Conservation (phyloP, 2,888 invertebrate genomes). For the Hirtodrosophila alboralis region DNA sequence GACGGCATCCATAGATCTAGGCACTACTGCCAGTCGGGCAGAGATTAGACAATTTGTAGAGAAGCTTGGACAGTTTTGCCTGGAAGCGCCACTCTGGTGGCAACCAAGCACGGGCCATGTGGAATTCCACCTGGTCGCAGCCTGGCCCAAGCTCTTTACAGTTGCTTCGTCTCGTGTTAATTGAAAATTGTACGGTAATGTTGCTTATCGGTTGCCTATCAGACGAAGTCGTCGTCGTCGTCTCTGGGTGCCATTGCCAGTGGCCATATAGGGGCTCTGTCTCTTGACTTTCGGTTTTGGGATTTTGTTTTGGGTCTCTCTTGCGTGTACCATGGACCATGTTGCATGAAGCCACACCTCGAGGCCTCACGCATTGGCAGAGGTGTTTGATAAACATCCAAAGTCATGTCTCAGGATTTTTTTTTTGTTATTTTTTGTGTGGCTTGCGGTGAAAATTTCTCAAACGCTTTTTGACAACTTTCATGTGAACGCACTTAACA, state of each 20-base stretch:
- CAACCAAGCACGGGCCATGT: slow-evolving; percentile 48
- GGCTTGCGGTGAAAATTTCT: slow-evolving; percentile 68
- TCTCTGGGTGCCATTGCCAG: slow-evolving; percentile 30
- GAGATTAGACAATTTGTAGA: slow-evolving; percentile 78
- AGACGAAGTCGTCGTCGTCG: slow-evolving; percentile 47
- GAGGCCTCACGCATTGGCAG: slow-evolving; percentile 73
- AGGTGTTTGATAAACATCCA: slow-evolving; percentile 70
- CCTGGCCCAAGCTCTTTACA: slow-evolving; percentile 54
- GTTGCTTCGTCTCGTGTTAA: slow-evolving; percentile 82
- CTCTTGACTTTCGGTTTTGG: slow-evolving; percentile 8
- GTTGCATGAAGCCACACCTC: slow-evolving; percentile 62
- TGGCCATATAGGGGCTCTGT: slow-evolving; percentile 26
- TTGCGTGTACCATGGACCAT: slow-evolving; percentile 52
- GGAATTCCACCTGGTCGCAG: slow-evolving; percentile 35
- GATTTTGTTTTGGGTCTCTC: slow-evolving; percentile 14
- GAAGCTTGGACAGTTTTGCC: slow-evolving; percentile 55
- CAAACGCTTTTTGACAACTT: slow-evolving; percentile 81
- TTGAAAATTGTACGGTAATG: slow-evolving; percentile 83
- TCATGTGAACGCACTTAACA: slow-evolving; percentile 80
- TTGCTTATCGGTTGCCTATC: slow-evolving; percentile 79
- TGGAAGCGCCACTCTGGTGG: slow-evolving; percentile 64
- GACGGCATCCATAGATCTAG: slow-evolving; percentile 66
- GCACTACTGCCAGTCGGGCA: slow-evolving; percentile 22
- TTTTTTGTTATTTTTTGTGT: slow-evolving; percentile 9
- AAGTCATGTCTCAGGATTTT: slow-evolving; percentile 46